A percentile compares a stretch with the other conserved stretches of the same genome.
These are phyloP conservation scores for Anguilla japonica DNA, from an alignment of 2,113 vertebrate species.

Conservation along the genomic window DNA sequence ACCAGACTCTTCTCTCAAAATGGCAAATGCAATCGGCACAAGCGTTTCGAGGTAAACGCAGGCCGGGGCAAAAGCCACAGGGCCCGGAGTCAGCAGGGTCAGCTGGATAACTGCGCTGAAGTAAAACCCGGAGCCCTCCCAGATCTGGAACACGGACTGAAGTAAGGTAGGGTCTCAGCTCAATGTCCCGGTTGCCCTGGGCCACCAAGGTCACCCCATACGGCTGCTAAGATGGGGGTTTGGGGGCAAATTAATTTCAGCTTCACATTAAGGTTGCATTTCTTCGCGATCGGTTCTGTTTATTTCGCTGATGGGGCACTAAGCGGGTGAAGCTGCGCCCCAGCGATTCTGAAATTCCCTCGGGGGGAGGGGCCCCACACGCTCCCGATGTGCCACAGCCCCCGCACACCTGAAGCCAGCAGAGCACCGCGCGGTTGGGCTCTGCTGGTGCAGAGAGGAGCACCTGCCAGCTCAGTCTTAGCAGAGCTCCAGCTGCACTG, in stretches of 20 bases:
- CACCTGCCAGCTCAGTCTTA: too few relatives aligned
- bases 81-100: neutral
- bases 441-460: too few relatives aligned
- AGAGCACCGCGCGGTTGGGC: too few relatives aligned
- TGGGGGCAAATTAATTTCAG: slow-evolving; percentile 38
- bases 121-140: too few relatives aligned
- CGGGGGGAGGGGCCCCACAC: neutral
- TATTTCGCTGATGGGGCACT: neutral
- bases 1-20: neutral
- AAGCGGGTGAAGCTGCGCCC: neutral
- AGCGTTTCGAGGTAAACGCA: neutral
- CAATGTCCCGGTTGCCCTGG: neutral
- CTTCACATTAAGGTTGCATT: slow-evolving; percentile 15
- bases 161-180: too few relatives aligned
- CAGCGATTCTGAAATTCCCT: neutral
- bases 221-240: slow-evolving; percentile 35
- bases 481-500: too few relatives aligned
- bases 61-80: neutral
- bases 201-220: slow-evolving; percentile 59
- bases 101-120: neutral
- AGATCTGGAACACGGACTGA: too few relatives aligned
- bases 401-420: too few relatives aligned
- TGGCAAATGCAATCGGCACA: neutral
- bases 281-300: neutral
- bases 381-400: too few relatives aligned